Evolutionary conservation across 2,113 vertebrate genomes (phyloP).

Genomic region (Pterocles orientalis): DNA sequence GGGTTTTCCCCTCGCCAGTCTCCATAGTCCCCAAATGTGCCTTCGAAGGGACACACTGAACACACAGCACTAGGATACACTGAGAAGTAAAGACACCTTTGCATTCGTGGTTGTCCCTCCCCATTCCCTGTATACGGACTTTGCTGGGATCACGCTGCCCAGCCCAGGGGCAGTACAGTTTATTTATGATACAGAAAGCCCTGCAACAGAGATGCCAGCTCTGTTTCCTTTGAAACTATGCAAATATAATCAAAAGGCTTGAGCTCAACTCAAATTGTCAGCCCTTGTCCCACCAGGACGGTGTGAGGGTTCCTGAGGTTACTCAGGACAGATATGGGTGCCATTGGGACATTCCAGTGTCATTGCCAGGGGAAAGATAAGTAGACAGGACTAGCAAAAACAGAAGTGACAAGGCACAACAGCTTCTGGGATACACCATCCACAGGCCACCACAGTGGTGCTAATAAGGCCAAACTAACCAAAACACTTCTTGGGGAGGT

Average conservation of each 20-base stretch:
- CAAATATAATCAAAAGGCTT: neutral
- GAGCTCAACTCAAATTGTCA: neutral
- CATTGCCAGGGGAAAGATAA: neutral
- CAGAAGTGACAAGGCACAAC: neutral
- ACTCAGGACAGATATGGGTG: no score
- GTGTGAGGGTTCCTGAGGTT: neutral
- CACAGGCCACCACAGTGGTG: neutral
- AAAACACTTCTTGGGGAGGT: accelerated
- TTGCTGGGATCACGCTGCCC: neutral
- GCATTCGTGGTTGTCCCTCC: accelerated
- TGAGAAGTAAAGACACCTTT: neutral
- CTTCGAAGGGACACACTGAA: neutral
- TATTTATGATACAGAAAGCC: neutral
- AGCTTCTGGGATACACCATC: neutral
- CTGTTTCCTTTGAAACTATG: neutral
- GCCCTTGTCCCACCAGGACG: accelerated
- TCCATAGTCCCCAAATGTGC: neutral
- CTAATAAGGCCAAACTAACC: neutral
- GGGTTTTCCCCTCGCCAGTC: neutral
- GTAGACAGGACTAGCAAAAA: accelerated
- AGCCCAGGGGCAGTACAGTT: neutral
- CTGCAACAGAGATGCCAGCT: neutral
- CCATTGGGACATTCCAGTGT: neutral
- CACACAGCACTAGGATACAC: neutral
- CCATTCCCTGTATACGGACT: neutral